phyloP scores from a whole-genome alignment of 2,113 vertebrate species.

The Buteo buteo region DNA sequence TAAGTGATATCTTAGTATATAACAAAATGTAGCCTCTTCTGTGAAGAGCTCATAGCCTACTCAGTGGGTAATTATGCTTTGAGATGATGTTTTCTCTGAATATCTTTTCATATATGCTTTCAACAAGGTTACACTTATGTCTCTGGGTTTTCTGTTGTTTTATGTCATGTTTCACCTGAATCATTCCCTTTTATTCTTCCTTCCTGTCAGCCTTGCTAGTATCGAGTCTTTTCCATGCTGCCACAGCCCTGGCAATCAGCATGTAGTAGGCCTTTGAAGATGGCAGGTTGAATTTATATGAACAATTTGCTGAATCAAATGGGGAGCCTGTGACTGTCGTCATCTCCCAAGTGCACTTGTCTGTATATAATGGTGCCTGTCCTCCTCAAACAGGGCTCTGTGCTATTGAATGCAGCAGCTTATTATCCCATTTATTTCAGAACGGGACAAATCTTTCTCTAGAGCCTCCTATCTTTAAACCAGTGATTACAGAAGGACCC shows the following conservation, averaged over 20 bases:
- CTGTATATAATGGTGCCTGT: neutral
- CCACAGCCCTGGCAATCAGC: neutral
- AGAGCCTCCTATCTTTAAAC: neutral
- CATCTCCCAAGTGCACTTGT: neutral
- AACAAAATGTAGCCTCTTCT: neutral
- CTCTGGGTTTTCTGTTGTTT: neutral
- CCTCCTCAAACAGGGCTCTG: neutral
- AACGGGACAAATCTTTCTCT: neutral
- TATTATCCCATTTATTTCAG: neutral
- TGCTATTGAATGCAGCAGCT: neutral
- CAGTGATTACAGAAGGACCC: neutral
- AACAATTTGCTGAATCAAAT: slow-evolving; percentile 17
- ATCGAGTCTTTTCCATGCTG: neutral
- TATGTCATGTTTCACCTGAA: neutral
- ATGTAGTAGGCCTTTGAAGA: neutral
- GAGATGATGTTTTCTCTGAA: neutral
- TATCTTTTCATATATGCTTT: neutral
- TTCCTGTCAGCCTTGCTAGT: neutral
- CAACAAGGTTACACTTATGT: fast-evolving
- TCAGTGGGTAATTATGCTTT: neutral
- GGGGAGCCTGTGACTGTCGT: neutral
- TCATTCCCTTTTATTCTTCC: neutral
- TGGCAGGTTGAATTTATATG: neutral
- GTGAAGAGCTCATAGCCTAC: neutral
- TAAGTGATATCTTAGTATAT: neutral